phyloP scores from a whole-genome alignment of 2,797 vertebrate species.

The Platyrinchus mystaceus region DNA sequence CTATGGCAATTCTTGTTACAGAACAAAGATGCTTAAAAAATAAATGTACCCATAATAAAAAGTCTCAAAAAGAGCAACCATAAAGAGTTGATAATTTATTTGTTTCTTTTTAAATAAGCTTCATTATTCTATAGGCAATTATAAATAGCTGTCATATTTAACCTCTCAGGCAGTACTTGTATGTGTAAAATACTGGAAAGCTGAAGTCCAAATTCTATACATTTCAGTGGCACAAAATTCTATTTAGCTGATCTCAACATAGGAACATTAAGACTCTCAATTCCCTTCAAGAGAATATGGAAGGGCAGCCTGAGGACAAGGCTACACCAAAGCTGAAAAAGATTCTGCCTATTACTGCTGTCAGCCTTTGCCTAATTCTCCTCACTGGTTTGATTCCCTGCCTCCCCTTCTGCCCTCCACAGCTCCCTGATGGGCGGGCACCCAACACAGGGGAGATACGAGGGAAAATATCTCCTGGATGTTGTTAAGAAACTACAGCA shows the following conservation, averaged over 20 bases:
- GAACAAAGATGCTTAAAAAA: not conserved
- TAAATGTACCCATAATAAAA: not conserved
- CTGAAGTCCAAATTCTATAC: not conserved
- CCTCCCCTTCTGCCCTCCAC: not conserved
- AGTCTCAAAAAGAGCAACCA: not conserved
- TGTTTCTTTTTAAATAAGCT: not conserved
- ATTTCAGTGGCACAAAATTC: not conserved
- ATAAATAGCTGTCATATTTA: not conserved
- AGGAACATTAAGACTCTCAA: not conserved
- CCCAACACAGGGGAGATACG: fast-evolving
- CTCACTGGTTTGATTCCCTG: not conserved
- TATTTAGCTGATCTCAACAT: not conserved
- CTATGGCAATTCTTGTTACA: not conserved
- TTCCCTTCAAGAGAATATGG: not conserved
- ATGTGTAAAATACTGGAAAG: not conserved
- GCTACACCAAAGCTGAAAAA: not conserved
- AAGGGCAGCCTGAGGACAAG: not conserved
- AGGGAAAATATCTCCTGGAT: not conserved
- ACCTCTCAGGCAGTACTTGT: not conserved
- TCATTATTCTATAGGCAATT: not conserved
- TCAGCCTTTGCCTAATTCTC: not conserved
- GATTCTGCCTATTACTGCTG: not conserved
- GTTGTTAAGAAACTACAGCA: not conserved
- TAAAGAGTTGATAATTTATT: not conserved
- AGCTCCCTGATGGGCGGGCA: not conserved